Conservation (phyloP, 2,888 invertebrate genomes). For the Malacosoma neustria region DNA sequence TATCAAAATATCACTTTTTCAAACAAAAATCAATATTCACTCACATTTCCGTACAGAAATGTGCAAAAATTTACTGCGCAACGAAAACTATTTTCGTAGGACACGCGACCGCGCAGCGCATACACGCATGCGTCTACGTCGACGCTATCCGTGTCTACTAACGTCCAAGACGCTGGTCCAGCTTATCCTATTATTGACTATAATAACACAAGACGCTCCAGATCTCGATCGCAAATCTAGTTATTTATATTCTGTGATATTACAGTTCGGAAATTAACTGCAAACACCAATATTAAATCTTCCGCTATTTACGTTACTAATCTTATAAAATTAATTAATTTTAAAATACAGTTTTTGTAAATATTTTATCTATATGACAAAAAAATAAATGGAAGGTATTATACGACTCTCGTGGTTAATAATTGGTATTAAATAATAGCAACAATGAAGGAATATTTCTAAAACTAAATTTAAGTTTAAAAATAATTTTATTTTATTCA, state of each 20-base stretch:
- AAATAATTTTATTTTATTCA: no score
- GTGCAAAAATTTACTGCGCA: not conserved
- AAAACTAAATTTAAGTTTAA: no score
- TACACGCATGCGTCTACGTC: not conserved
- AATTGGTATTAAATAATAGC: no score
- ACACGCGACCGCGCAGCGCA: not conserved
- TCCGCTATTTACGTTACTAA: no score
- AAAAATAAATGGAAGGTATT: no score
- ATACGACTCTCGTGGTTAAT: no score
- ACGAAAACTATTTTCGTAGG: not conserved
- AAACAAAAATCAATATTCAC: not conserved
- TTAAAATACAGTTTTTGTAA: no score
- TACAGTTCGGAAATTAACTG: not conserved
- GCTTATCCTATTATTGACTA: conserved; percentile 41
- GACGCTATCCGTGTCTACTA: conserved; percentile 2
- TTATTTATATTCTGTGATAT: conserved; percentile 43
- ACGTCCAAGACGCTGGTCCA: conserved; percentile 3
- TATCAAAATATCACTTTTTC: not conserved
- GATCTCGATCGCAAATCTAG: conserved; percentile 49
- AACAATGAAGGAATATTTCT: no score
- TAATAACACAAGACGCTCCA: conserved; percentile 36
- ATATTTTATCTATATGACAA: no score
- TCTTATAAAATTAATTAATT: no score
- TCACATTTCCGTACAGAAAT: not conserved
- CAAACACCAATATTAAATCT: no score